phyloP scores from a whole-genome alignment of 2,797 vertebrate genomes.

The Iguana delicatissima region DNA sequence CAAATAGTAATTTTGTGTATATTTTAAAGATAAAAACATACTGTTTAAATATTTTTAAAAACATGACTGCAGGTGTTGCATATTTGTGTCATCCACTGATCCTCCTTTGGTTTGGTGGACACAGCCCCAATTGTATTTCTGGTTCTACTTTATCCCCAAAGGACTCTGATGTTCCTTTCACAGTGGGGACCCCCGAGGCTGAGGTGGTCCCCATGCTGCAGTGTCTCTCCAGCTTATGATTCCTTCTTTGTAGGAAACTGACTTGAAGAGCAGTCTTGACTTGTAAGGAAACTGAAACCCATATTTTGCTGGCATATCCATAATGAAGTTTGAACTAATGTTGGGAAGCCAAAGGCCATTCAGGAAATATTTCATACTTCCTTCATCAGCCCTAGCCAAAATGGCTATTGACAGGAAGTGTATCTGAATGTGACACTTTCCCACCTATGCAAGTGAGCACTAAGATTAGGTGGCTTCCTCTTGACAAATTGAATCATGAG shows the following conservation, averaged over 20 bases:
- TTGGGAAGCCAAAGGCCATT: neutral
- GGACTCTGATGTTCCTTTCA: slow-evolving; percentile 35
- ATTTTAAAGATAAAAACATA: neutral
- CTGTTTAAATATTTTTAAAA: neutral
- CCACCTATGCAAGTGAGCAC: neutral
- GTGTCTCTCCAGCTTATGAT: slow-evolving; percentile 40
- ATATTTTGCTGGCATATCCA: neutral
- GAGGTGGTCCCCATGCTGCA: slow-evolving; percentile 68
- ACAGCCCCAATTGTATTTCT: neutral
- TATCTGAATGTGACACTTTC: neutral
- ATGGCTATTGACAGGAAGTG: neutral
- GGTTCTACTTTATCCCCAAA: slow-evolving; percentile 47
- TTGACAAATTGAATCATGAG: neutral
- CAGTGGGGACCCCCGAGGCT: slow-evolving; percentile 45
- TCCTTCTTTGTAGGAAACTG: neutral
- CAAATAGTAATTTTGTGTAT: neutral
- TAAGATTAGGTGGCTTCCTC: neutral
- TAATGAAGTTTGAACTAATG: neutral
- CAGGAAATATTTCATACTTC: neutral
- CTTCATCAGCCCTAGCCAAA: neutral
- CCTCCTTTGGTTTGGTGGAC: neutral
- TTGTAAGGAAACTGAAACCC: neutral
- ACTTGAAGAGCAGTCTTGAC: neutral
- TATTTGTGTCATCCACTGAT: neutral
- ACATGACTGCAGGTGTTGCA: neutral